Evolutionary conservation across 2,888 invertebrate genomes (phyloP).

Genomic region (Sipha maydis): DNA sequence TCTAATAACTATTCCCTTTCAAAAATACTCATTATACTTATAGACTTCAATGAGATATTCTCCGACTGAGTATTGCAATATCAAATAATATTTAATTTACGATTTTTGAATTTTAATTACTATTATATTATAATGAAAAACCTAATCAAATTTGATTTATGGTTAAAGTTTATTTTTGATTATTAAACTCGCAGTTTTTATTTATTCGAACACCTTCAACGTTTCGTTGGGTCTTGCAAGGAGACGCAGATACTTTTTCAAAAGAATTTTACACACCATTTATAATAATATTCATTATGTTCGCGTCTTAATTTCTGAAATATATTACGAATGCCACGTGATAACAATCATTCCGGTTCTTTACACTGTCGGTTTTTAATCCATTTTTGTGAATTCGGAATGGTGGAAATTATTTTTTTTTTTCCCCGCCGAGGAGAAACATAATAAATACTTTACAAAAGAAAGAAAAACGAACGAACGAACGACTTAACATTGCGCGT

Average conservation of each 20-base stretch:
- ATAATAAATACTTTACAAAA: not conserved
- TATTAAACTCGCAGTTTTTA: not conserved
- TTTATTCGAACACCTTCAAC: not conserved
- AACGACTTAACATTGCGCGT: not conserved
- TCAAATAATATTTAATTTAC: not conserved
- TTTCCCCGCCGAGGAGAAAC: not conserved
- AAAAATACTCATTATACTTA: no score
- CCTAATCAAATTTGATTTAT: not conserved
- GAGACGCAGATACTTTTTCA: not conserved
- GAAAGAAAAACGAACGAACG: not conserved
- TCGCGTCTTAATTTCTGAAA: not conserved
- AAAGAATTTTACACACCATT: not conserved
- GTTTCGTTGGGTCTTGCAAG: not conserved
- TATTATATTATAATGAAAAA: not conserved
- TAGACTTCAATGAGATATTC: no score
- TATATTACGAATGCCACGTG: not conserved
- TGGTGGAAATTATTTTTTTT: not conserved
- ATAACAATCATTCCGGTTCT: conserved; percentile 9
- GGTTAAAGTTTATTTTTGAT: not conserved
- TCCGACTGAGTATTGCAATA: not conserved
- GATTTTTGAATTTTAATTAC: not conserved
- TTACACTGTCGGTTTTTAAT: conserved; percentile 11
- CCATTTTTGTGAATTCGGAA: not conserved
- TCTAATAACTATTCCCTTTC: not conserved
- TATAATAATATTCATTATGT: conserved; percentile 27